Evolutionary conservation across 23 tunicate genomes (phyloP).

Genomic region (Ascidia mentula): DNA sequence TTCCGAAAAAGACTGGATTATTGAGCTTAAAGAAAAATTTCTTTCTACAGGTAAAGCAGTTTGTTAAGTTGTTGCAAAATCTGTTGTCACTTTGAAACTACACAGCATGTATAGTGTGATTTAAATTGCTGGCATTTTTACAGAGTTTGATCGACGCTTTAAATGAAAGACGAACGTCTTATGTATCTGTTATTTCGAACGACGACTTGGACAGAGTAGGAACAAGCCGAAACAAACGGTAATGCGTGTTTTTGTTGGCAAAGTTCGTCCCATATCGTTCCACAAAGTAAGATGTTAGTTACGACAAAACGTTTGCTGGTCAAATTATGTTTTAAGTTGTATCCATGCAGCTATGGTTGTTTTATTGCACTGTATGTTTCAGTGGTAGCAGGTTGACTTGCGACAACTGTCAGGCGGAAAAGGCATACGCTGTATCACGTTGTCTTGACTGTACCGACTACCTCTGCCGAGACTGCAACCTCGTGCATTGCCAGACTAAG

Average conservation of each 20-base stretch:
- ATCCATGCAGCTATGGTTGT: too few relatives aligned
- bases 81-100: background rate
- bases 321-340: too few relatives aligned
- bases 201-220: background rate
- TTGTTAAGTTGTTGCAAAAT: too few relatives aligned
- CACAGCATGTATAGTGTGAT: background rate
- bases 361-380: background rate
- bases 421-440: conserved; percentile 16
- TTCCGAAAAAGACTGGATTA: conserved; percentile 38
- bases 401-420: conserved; percentile 40
- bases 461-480: conserved; percentile 48
- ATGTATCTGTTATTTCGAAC: background rate
- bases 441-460: conserved; percentile 52
- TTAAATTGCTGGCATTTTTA: background rate
- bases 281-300: too few relatives aligned
- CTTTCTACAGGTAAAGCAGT: conserved; percentile 35
- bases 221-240: too few relatives aligned
- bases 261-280: too few relatives aligned
- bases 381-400: conserved; percentile 12
- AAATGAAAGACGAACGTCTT: conserved; percentile 26
- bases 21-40: conserved; percentile 38
- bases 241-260: too few relatives aligned
- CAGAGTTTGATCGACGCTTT: conserved; percentile 54
- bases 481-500: conserved; percentile 54
- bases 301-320: too few relatives aligned